These are phyloP conservation scores for Malurus splendens DNA, from an alignment of 2,797 vertebrate species.

Conservation along the genomic window DNA sequence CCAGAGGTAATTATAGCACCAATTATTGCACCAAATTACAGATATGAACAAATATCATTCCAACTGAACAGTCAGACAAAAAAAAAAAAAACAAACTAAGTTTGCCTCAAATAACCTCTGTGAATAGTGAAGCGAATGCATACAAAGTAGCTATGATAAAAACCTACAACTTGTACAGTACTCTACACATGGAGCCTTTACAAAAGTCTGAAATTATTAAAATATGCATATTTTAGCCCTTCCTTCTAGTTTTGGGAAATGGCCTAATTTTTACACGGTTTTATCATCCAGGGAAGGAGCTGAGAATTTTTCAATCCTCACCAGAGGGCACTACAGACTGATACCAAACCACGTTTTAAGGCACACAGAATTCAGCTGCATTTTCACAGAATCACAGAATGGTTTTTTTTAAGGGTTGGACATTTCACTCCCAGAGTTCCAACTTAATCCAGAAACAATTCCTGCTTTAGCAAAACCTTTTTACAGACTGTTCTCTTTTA, in stretches of 20 bases:
- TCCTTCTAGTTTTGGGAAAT: neutral
- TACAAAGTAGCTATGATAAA: neutral
- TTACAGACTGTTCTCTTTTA: neutral
- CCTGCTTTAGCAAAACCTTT: neutral
- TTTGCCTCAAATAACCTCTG: neutral
- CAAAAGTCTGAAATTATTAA: neutral
- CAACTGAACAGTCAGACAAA: neutral
- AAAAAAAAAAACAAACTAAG: neutral
- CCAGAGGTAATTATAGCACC: neutral
- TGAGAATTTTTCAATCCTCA: neutral
- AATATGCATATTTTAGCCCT: neutral
- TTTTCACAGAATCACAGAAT: neutral
- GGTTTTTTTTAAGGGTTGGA: neutral
- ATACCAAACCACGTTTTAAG: neutral
- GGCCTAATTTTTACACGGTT: neutral
- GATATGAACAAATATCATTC: neutral
- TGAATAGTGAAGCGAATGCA: neutral
- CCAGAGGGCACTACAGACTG: slow-evolving; percentile 21
- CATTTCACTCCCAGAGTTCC: neutral
- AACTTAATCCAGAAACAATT: neutral
- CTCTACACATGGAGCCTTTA: neutral
- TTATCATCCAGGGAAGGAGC: neutral
- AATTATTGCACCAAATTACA: neutral
- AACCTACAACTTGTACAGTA: neutral
- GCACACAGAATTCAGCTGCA: neutral